Evolutionary conservation across 2,888 invertebrate species (phyloP), one percentile per base, ranked within the genome.

Genomic region (Drosophila subquinaria): DNA sequence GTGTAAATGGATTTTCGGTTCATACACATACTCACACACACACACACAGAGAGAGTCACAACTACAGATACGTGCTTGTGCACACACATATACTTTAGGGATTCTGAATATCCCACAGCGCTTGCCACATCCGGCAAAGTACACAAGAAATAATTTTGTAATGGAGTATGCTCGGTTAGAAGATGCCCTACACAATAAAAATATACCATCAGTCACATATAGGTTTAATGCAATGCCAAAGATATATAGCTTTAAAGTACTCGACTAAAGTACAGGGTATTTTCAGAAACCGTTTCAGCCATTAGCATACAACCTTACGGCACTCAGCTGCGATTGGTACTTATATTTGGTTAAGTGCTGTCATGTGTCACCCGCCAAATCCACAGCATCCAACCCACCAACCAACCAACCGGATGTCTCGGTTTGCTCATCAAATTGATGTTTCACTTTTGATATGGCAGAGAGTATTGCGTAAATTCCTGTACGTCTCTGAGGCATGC

Each of bases 1-100:
- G 77, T 73, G 79, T 71, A 83, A 88, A 88, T 88, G 80, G 89
- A 83, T 80, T 86, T 78, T 88, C 65, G 71, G 73, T 81, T 76
- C 84, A 86, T 76, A 48, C 33, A 56, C 55, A 47, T 79, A 61
- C 59, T 74, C 61, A 68, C 51, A 68, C 33, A 47, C 35, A 51
- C 40, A 59, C 47, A 52, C 45, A 52, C 23, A 27, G 6, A 8
- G 30, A 30, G 30, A 30, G 30, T 30, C 30, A 8, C 30, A 30
- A 30, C 30, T 30, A 36, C 36, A 57, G 4, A 11, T 13, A 42
- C 23, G 42, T 35, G 42, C 36, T 20, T 35, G 42, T n/a, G 30
- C 33, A 47, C 43, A 64, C 27, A 59, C 57, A 64, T 59, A 68
- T 60, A 78, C 73, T 72, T 74, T 62, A 17, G 82, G 66, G 72